A percentile compares a stretch with the other conserved stretches of the same genome.
phyloP scores from a whole-genome alignment of 2,113 vertebrate genomes.

The Tragelaphus scriptus region DNA sequence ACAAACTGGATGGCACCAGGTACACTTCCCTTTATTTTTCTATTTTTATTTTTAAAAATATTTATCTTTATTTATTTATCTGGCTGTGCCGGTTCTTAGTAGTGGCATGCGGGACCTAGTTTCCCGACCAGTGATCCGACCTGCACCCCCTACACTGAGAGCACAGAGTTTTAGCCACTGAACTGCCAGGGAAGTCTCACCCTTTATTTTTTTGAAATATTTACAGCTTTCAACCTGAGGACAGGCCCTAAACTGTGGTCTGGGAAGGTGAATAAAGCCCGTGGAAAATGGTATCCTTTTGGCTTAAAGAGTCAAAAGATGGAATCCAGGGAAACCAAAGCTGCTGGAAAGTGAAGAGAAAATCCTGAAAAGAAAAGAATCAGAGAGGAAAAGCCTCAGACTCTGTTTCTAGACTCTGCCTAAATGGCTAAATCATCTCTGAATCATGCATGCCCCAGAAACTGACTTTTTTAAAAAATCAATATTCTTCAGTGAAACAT shows the following conservation, averaged over 20 bases:
- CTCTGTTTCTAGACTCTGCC: not conserved
- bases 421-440: not conserved
- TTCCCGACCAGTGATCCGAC: not conserved
- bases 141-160: not conserved
- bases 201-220: not conserved
- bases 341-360: not conserved
- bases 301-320: not conserved
- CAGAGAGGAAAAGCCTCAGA: not conserved
- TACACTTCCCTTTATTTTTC: not conserved
- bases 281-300: not conserved
- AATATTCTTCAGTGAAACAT: not conserved
- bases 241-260: not conserved
- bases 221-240: not conserved
- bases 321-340: not conserved
- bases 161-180: not conserved
- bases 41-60: not conserved
- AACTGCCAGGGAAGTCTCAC: not conserved
- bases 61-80: not conserved
- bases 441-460: not conserved
- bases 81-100: not conserved
- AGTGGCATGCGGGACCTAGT: not conserved
- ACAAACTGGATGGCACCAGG: not conserved
- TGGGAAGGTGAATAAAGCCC: not conserved
- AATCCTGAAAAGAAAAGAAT: not conserved
- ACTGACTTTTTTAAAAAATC: not conserved